phyloP scores from a whole-genome alignment of 2,888 invertebrate species.

The Noctuana brunneofusca region DNA sequence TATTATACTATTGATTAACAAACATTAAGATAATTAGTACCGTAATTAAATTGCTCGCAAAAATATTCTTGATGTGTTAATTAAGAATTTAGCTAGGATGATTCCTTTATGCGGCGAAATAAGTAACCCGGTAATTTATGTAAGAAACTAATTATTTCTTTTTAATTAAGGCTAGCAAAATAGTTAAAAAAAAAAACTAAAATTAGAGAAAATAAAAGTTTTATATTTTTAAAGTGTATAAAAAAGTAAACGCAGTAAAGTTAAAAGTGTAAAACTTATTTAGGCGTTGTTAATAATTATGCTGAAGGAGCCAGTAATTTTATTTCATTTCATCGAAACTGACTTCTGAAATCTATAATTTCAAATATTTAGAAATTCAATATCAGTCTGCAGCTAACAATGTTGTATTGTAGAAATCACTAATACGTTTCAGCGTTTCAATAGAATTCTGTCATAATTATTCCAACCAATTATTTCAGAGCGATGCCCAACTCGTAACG shows the following conservation, averaged over 20 bases:
- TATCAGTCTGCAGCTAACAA: neutral
- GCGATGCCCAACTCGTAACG: constrained; percentile 17
- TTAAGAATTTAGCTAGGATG: neutral
- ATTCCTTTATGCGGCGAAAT: neutral
- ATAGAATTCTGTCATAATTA: constrained; percentile 14
- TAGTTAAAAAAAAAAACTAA: too few relatives aligned
- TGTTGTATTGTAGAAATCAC: neutral
- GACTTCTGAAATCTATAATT: neutral
- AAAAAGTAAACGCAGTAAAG: too few relatives aligned
- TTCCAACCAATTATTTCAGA: constrained; percentile 25
- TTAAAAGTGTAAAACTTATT: too few relatives aligned
- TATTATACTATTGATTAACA: constrained; percentile 63
- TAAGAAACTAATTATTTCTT: neutral
- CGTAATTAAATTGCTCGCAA: constrained; percentile 20
- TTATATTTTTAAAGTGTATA: too few relatives aligned
- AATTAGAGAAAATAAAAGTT: too few relatives aligned
- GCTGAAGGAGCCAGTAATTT: too few relatives aligned
- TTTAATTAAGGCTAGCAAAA: too few relatives aligned
- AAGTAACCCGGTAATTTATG: neutral
- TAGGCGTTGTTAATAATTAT: too few relatives aligned
- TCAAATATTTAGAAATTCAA: neutral
- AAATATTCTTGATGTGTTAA: neutral
- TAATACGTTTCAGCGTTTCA: constrained; percentile 18
- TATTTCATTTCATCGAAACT: neutral
- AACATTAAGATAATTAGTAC: constrained; percentile 46